Evolutionary conservation across 2,113 vertebrate genomes (phyloP).

Genomic region (Mesitornis unicolor): DNA sequence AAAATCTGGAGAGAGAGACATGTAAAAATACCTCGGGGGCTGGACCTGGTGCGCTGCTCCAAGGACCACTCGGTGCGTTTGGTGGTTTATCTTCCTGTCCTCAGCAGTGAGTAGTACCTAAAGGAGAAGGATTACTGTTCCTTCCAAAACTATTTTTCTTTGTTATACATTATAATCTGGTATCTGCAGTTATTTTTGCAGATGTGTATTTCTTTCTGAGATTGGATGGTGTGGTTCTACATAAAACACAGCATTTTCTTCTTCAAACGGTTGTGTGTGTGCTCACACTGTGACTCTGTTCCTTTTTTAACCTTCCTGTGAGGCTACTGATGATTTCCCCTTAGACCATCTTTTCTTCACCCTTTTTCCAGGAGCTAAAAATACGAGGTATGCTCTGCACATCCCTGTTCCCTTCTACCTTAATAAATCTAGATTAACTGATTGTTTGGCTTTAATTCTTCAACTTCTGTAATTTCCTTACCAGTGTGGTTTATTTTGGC

Average conservation of each 20-base stretch:
- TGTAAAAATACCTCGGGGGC: not conserved
- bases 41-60: not conserved
- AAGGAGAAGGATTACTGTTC: not conserved
- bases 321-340: constrained; percentile 14
- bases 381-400: not conserved
- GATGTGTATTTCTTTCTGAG: not conserved
- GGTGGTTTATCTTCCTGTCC: not conserved
- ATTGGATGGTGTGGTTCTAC: not conserved
- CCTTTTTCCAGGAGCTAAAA: constrained; percentile 22
- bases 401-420: not conserved
- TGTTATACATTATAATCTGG: not conserved
- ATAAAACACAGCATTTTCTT: not conserved
- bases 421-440: not conserved
- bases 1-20: not conserved
- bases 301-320: constrained; percentile 7
- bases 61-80: not conserved
- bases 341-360: constrained; percentile 24
- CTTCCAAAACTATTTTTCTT: not conserved
- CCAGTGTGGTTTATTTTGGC: not conserved
- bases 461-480: not conserved
- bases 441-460: not conserved
- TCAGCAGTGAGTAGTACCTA: not conserved
- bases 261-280: not conserved
- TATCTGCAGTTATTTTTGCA: not conserved
- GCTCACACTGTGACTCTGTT: not conserved